Evolutionary conservation across 2,797 vertebrate species (phyloP).

Genomic region (Coccyzus lansbergi): DNA sequence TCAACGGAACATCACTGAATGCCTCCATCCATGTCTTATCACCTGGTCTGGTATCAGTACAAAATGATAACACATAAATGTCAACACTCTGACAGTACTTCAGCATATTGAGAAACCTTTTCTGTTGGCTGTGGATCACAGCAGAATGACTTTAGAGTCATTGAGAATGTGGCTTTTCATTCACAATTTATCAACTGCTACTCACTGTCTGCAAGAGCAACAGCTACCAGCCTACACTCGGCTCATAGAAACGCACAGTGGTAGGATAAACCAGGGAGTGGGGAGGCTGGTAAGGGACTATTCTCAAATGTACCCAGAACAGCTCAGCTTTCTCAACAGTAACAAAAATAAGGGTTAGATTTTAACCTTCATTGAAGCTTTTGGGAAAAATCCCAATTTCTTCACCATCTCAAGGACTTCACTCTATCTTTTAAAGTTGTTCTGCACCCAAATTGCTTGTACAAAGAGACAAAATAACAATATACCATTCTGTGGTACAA

Average conservation of each 20-base stretch:
- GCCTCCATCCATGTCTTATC: background rate
- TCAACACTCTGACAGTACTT: background rate
- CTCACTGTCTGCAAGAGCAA: background rate
- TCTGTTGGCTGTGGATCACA: background rate
- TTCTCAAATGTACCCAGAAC: background rate
- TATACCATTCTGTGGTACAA: background rate
- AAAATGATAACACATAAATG: background rate
- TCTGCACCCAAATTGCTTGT: background rate
- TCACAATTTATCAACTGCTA: background rate
- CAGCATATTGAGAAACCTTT: background rate
- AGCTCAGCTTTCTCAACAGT: background rate
- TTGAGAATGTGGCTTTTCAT: background rate
- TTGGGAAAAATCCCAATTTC: background rate
- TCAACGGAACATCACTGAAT: background rate
- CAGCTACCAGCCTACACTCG: background rate
- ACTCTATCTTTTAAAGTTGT: background rate
- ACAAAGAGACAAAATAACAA: background rate
- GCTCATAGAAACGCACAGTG: background rate
- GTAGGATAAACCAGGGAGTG: background rate
- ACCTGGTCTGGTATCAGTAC: background rate
- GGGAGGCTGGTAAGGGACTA: background rate
- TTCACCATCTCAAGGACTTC: background rate
- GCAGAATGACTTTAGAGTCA: background rate
- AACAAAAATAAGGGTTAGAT: background rate
- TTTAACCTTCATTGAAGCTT: background rate